phyloP scores from a whole-genome alignment of 1,140 invertebrate genomes.

The Trialeurodes vaporariorum region DNA sequence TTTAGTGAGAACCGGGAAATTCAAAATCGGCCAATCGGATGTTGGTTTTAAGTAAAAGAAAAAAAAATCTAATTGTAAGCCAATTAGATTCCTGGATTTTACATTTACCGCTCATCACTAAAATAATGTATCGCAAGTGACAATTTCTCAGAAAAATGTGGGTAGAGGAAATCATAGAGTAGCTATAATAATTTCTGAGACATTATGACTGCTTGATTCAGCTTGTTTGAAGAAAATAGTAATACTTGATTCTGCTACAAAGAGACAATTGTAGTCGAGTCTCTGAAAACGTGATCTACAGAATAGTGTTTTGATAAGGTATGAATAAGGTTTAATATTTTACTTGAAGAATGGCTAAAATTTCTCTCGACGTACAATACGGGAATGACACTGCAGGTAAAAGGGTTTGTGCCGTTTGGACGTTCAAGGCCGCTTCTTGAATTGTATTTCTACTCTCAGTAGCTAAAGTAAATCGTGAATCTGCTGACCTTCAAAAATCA shows the following conservation, averaged over 20 bases:
- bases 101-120: too few species aligned
- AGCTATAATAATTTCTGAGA: neutral
- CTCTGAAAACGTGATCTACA: neutral
- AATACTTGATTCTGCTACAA: neutral
- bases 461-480: slow-evolving; percentile 22
- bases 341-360: slow-evolving; percentile 39
- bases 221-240: neutral
- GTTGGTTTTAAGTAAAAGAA: too few species aligned
- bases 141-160: neutral
- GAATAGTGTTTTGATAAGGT: neutral
- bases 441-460: slow-evolving; percentile 45
- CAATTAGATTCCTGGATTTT: too few species aligned
- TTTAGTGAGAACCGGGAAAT: too few species aligned
- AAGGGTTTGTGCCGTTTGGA: slow-evolving; percentile 42
- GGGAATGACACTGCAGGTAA: slow-evolving; percentile 46
- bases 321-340: slow-evolving; percentile 5
- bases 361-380: slow-evolving; percentile 45
- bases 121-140: too few species aligned
- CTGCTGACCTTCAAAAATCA: slow-evolving; percentile 21
- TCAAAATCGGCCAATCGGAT: too few species aligned
- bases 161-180: neutral
- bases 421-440: slow-evolving; percentile 43
- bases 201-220: neutral
- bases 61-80: too few species aligned
- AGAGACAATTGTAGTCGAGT: neutral